These are phyloP conservation scores for Vipera latastei DNA, from an alignment of 2,797 vertebrate species.

Conservation along the genomic window DNA sequence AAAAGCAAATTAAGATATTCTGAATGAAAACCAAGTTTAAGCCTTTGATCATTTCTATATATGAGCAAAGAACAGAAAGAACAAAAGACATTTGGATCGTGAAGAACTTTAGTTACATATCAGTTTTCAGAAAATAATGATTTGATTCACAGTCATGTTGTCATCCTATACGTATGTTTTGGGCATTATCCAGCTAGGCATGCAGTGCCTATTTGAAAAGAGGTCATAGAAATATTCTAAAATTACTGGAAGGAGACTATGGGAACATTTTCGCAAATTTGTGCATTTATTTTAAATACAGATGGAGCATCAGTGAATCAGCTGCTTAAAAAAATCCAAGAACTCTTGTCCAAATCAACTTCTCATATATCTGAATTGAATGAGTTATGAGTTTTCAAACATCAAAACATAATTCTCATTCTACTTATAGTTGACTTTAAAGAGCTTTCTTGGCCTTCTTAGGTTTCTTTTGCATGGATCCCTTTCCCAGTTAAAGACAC, in stretches of 20 bases:
- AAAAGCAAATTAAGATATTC: background rate
- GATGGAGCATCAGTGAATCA: background rate
- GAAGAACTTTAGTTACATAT: background rate
- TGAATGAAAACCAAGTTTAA: background rate
- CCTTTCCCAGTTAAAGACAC: background rate
- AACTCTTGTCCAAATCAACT: background rate
- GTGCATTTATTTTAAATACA: background rate
- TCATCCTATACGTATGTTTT: background rate
- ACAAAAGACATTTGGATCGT: background rate
- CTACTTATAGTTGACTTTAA: background rate
- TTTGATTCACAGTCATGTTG: background rate
- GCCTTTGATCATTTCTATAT: background rate
- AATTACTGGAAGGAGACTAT: background rate
- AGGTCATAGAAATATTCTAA: background rate
- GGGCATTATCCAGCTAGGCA: background rate
- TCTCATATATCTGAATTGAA: background rate
- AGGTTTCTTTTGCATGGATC: background rate
- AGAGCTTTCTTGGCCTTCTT: background rate
- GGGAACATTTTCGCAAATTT: background rate
- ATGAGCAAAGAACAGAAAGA: background rate
- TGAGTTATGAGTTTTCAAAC: background rate
- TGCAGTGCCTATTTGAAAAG: background rate
- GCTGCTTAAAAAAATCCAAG: background rate
- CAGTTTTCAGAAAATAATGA: background rate
- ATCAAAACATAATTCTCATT: background rate